A percentile compares a stretch with the other conserved stretches of the same genome.
phyloP scores from a whole-genome alignment of 2,888 invertebrate genomes.

The Parelbella ahira region DNA sequence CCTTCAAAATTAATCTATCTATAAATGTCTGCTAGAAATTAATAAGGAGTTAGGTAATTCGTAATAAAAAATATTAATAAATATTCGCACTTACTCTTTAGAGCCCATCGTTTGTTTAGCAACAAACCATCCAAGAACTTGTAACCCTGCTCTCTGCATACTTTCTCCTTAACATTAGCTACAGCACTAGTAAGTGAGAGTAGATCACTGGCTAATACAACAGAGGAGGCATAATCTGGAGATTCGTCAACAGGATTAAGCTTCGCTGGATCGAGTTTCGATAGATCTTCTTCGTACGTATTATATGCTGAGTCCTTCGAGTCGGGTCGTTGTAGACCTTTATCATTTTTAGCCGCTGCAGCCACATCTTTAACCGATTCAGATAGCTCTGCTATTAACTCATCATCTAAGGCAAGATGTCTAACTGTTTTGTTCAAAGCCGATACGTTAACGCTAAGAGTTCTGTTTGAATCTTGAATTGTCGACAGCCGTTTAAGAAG shows the following conservation, averaged over 20 bases:
- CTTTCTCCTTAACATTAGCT: conserved; percentile 61
- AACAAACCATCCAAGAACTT: conserved; percentile 70
- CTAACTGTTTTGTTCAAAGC: conserved; percentile 50
- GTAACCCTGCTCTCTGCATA: conserved; percentile 74
- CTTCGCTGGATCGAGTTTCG: conserved; percentile 39
- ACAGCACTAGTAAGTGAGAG: conserved; percentile 71
- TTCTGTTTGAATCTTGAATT: conserved; percentile 47
- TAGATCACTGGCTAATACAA: conserved; percentile 71
- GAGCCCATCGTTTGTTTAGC: conserved; percentile 77
- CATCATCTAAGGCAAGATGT: conserved; percentile 48
- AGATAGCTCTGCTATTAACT: conserved; percentile 49
- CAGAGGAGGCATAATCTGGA: conserved; percentile 72
- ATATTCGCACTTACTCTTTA: conserved; percentile 79
- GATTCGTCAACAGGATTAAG: conserved; percentile 60
- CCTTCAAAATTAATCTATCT: too few species aligned
- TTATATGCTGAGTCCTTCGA: conserved; percentile 36
- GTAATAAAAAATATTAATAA: too few species aligned
- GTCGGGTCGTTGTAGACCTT: conserved; percentile 8
- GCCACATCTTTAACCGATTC: conserved; percentile 41
- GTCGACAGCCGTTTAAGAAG: conserved; percentile 45
- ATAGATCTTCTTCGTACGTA: conserved; percentile 39
- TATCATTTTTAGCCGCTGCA: conserved; percentile 22
- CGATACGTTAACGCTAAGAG: conserved; percentile 44
- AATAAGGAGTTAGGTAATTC: too few species aligned
- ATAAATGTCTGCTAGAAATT: too few species aligned